Base-by-base conservation (phyloP, 23 tunicate genomes). In the Styela plicata region DNA sequence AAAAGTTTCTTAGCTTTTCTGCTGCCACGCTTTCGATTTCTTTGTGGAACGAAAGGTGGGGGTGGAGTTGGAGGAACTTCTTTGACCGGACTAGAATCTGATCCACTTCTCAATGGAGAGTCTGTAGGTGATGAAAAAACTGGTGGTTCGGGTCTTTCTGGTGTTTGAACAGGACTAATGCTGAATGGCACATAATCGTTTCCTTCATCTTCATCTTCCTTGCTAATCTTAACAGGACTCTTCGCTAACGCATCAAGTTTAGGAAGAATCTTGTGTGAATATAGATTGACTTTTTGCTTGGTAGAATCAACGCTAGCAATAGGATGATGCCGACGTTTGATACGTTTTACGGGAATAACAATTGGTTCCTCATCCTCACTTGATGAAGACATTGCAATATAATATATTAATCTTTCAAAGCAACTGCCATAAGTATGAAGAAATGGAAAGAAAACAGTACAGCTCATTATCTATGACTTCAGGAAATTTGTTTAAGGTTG, bases 181-280 rank as follows among this genome's bases (percentile, higher is more conserved):
- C 66, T 76, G 2, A 76, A 76, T 17, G 81, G 81, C 13, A 53
- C 81, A 53, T 21, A 76, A 26, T 52, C 66, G 44, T 53, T 76
- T 53, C 66, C 81, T 17, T 52, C 66, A 1, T 76, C 81, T 1
- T 36, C 81, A n/a, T 73, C 78, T 7, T n/a, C 44, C 13, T 25
- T 24, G 5, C 23, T 21, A 7, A 76, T 13, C 65, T 44, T 76
- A 27, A 76, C 37, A 44, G 81, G 81, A 44, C 81, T 76, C 44
- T 52, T 53, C 33, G 81, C 66, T n/a, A 76, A 23, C 63, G 78
- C 78, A 29, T 76, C 66, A 7, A 76, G 66, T 44, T 76, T 52
- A 20, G 81, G 81, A 0, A 76, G 53, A 24, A 76, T 76, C n/a
- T 76, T 76, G 64, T 53, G 81, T 20, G 81, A 76, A n/a, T 76